Conservation (phyloP, 2,113 vertebrate species). For the Epinephelus fuscoguttatus region DNA sequence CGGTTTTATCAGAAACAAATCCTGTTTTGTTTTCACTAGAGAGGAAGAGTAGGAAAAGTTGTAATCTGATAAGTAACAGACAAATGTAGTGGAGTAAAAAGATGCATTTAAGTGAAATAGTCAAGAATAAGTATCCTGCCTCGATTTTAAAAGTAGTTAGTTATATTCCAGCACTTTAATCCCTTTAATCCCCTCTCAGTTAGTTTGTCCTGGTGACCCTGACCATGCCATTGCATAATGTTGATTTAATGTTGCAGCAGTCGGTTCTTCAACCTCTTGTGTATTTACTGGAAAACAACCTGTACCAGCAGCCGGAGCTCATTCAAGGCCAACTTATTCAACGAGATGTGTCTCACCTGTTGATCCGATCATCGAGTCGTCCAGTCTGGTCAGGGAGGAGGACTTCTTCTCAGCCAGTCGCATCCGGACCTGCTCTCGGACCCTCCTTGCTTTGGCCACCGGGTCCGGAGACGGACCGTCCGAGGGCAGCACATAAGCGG, state of each 20-base stretch:
- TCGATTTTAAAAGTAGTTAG: no score
- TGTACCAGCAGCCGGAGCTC: not conserved
- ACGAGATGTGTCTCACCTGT: conserved; percentile 70
- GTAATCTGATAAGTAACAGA: no score
- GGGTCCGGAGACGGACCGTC: conserved; percentile 71
- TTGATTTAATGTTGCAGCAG: not conserved
- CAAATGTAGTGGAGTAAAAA: no score
- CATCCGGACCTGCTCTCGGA: conserved; percentile 85
- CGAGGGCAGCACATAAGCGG: conserved; percentile 81
- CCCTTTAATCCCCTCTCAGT: not conserved
- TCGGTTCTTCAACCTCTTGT: not conserved
- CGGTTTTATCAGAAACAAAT: no score
- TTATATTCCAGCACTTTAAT: no score
- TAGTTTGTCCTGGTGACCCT: no score
- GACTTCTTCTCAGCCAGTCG: conserved; percentile 82
- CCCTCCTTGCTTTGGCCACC: conserved; percentile 73
- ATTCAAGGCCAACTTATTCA: not conserved
- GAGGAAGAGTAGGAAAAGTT: no score
- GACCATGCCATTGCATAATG: not conserved
- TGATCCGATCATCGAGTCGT: conserved; percentile 51
- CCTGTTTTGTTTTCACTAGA: no score
- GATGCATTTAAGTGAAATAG: no score
- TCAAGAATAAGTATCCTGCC: no score
- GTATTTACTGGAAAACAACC: not conserved
- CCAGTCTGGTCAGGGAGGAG: conserved; percentile 68